Base-by-base conservation (phyloP, 2,113 vertebrate genomes). In the Pristiophorus japonicus region DNA sequence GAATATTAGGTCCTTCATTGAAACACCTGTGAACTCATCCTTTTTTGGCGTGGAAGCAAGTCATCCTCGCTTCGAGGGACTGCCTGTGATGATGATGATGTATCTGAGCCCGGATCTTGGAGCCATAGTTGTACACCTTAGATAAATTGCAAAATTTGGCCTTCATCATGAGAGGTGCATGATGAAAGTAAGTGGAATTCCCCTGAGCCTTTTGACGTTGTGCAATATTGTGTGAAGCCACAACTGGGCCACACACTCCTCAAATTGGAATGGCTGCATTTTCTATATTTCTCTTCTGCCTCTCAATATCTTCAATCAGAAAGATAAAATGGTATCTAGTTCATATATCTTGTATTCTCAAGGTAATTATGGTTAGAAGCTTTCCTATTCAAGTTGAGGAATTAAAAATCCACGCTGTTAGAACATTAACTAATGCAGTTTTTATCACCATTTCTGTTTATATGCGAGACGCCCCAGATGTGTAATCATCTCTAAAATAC, bases 401-500 rank as follows among this genome's bases (percentile, higher is more conserved):
- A 67, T 45, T 27, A 66, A 94, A 67, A 45, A 45, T 67, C 34
- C 7, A 67, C 16, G 16, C 90, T 3, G 24, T 51, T 20, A 20
- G 55, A 88, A n/a, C 38, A 67, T 42, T 94, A 67, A 65, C 6
- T 34, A 38, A 67, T 45, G 22, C 65, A 70, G n/a, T 22, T 10
- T 94, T 94, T 94, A 47, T 94, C 59, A 22, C 59, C 5, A 34
- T 24, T n/a, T 65, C 92, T 45, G 38, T 94, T 42, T 34, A 67
- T 4, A 70, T 65, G 63, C 14, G 45, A 65, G 38, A 11, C 45
- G 63, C 42, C 63, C 47, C 92, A 94, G 63, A 42, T 67, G 38
- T 94, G 65, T 66, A 63, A 94, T 94, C 62, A 94, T 94, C 59
- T 94, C 59, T 62, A 45, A 45, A 94, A 67, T 45, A 66, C 38